Base-by-base conservation (phyloP, 1,140 invertebrate genomes). In the Papilio polyxenes region DNA sequence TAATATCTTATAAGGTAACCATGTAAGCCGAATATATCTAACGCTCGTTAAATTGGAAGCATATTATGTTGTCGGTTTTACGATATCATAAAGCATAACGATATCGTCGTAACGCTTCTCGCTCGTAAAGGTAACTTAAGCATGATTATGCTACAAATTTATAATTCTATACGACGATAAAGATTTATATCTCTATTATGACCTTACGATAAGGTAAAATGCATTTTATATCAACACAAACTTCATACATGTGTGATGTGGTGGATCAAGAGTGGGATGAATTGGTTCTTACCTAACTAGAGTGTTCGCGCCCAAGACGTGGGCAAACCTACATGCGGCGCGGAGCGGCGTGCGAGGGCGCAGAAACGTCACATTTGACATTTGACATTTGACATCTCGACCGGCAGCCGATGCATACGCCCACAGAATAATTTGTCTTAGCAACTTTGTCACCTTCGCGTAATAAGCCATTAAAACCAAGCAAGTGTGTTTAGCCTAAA, bases 31-130 rank as follows among this genome's bases (percentile, higher is more conserved):
- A 72, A 72, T 37, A 69, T 69, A 72, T 72, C 65, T 37, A 15
- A 72, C 37, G 65, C 65, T 37, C 65, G 65, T 72, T 72, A 72
- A 72, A 72, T 72, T 72, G 65, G 31, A 72, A 37, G 65, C 65
- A 72, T 72, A 72, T 72, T 72, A 72, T 37, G 65, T 72, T 72
- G 65, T 69, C 65, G 65, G 65, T 72, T 72, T 72, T 72, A 72
- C 15, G 65, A 72, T 72, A 72, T 72, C 65, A 31, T 72, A 72
- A 72, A 72, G 3, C 65, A 72, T 72, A 72, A 72, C 65, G 65
- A 72, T 72, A 72, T 72, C 65, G 65, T 37, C 65, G 31, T 72
- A 72, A 72, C 65, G 65, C 65, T 37, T 72, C 11, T 2, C 11
- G 65, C 65, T 72, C 65, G 65, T 72, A 72, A 72, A 72, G 65